Conservation (phyloP, 2,888 invertebrate genomes). For the Zelleria hepariella region DNA sequence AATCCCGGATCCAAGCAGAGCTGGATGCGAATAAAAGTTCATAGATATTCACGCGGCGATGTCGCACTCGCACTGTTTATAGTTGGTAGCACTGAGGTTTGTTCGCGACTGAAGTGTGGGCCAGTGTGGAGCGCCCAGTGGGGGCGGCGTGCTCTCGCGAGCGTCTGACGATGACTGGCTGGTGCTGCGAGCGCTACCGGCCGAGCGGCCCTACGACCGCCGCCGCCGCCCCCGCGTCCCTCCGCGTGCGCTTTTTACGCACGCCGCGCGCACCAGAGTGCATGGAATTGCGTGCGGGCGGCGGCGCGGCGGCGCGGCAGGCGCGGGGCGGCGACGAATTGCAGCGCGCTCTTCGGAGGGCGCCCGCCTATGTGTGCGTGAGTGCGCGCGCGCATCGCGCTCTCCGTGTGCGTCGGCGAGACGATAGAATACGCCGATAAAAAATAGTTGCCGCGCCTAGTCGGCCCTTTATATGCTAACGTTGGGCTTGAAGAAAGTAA, state of each 20-base stretch:
- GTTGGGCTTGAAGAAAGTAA: constrained; percentile 46
- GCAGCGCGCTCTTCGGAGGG: constrained; percentile 45
- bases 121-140: constrained; percentile 39
- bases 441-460: constrained; percentile 52
- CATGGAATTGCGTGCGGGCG: constrained; percentile 59
- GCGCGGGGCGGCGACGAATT: constrained; percentile 64
- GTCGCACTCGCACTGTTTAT: constrained; percentile 50
- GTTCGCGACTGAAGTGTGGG: constrained; percentile 12
- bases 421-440: constrained; percentile 54
- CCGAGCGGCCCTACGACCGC: constrained; percentile 34
- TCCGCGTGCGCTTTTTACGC: constrained; percentile 71
- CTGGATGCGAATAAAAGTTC: neutral
- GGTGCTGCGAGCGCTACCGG: constrained; percentile 31
- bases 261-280: constrained; percentile 46
- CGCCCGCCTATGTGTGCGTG: constrained; percentile 49
- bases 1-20: constrained; percentile 1
- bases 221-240: constrained; percentile 42
- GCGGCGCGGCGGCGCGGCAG: constrained; percentile 32
- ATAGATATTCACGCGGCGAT: constrained; percentile 22
- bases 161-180: constrained; percentile 62
- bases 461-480: constrained; percentile 59
- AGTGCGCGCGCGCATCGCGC: constrained; percentile 38
- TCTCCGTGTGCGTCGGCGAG: constrained; percentile 22
- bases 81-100: constrained; percentile 27
- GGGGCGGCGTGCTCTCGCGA: constrained; percentile 65